Evolutionary conservation across 2,888 invertebrate species (phyloP).

Genomic region (Metallyticus violacea): DNA sequence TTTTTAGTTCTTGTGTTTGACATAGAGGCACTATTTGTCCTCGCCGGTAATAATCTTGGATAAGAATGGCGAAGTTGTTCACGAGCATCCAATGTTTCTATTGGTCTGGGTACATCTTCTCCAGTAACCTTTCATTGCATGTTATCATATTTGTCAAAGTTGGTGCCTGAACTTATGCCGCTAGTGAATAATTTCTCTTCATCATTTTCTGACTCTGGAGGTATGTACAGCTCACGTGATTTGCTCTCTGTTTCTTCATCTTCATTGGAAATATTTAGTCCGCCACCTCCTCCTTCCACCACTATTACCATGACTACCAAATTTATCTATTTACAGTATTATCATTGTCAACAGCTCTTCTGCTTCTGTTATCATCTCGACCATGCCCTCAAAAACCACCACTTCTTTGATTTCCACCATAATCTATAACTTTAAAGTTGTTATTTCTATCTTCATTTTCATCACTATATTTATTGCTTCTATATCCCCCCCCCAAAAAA

Average conservation of each 20-base stretch:
- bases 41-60: no score
- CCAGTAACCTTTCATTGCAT: constrained; percentile 82
- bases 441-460: constrained; percentile 19
- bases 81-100: constrained; percentile 67
- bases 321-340: no score
- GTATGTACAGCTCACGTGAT: constrained; percentile 64
- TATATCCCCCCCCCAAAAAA: neutral
- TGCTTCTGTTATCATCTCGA: constrained; percentile 22
- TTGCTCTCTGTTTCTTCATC: constrained; percentile 42
- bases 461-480: neutral
- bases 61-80: no score
- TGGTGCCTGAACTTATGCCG: constrained; percentile 77
- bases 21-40: no score
- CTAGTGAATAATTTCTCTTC: constrained; percentile 67
- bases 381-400: constrained; percentile 30
- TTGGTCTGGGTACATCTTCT: constrained; percentile 61
- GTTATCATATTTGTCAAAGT: constrained; percentile 83
- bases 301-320: neutral
- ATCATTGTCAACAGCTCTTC: constrained; percentile 14
- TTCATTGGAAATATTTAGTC: constrained; percentile 17
- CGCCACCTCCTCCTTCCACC: constrained; percentile 36
- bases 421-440: constrained; percentile 30
- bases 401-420: constrained; percentile 35
- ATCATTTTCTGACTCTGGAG: constrained; percentile 69
- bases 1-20: no score